Evolutionary conservation across 2,113 vertebrate species (phyloP).

Genomic region (Sialia sialis): DNA sequence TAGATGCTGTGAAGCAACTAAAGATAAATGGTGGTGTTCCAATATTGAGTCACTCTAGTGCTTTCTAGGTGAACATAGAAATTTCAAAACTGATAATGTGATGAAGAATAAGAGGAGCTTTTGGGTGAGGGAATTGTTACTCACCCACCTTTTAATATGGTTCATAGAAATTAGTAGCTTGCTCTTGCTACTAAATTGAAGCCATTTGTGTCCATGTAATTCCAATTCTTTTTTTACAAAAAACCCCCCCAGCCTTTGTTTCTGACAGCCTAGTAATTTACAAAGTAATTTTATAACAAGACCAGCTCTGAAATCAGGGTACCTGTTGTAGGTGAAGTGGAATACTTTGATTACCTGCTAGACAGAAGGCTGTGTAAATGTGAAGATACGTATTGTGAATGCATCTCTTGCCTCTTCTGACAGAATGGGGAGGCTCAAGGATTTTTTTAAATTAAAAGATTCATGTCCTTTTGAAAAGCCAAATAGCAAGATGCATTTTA

Average conservation of each 20-base stretch:
- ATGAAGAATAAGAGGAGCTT: background rate
- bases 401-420: background rate
- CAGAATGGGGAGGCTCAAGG: background rate
- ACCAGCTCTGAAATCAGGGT: background rate
- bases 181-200: background rate
- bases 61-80: background rate
- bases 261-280: background rate
- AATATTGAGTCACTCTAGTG: accelerated
- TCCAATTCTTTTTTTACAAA: background rate
- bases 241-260: background rate
- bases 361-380: background rate
- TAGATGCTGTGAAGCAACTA: background rate
- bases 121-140: background rate
- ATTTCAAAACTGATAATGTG: background rate
- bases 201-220: background rate
- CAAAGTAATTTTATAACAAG: background rate
- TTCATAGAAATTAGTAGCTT: background rate
- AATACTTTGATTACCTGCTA: background rate
- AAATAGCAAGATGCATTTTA: background rate
- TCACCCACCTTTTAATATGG: background rate
- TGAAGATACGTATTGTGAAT: background rate
- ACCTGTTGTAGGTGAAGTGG: background rate
- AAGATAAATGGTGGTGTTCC: background rate
- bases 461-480: background rate
- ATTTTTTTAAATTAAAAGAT: background rate